These are phyloP conservation scores for Drosophila anomalata DNA, from an alignment of 2,888 invertebrate genomes.

Conservation along the genomic window DNA sequence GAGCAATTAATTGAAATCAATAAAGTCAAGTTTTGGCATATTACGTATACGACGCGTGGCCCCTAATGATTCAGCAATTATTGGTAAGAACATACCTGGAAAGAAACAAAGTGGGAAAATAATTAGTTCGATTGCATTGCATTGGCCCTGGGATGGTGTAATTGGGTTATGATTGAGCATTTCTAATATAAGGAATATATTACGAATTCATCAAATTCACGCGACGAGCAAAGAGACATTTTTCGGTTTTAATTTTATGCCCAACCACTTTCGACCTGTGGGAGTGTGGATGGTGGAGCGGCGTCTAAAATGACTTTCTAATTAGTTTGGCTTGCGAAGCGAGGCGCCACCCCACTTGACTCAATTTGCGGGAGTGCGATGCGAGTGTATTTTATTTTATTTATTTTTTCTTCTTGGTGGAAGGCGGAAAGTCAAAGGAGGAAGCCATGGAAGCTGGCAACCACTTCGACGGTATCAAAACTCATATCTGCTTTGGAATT, in stretches of 20 bases:
- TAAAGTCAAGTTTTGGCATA: conserved; percentile 30
- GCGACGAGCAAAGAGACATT: conserved; percentile 22
- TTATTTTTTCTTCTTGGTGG: conserved; percentile 10
- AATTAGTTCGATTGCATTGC: conserved; percentile 41
- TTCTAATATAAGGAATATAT: conserved; percentile 1
- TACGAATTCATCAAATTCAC: conserved; percentile 31
- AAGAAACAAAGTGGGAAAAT: conserved; percentile 3
- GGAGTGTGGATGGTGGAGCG: conserved; percentile 71
- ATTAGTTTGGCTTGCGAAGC: conserved; percentile 69
- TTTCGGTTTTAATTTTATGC: conserved; percentile 74
- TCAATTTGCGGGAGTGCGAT: conserved; percentile 54
- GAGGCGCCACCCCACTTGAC: conserved; percentile 59
- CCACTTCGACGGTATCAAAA: conserved; percentile 63
- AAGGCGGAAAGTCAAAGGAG: conserved; percentile 17
- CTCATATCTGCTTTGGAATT: conserved; percentile 74
- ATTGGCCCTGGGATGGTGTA: not conserved
- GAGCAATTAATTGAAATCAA: conserved; percentile 69
- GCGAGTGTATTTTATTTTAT: conserved; percentile 11
- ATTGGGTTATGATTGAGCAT: conserved; percentile 32
- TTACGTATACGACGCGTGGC: conserved; percentile 50
- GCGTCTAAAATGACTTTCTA: conserved; percentile 10
- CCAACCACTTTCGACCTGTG: conserved; percentile 61
- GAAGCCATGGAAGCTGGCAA: conserved; percentile 38
- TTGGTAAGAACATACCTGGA: conserved; percentile 28
- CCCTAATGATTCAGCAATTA: conserved; percentile 33